These are phyloP conservation scores for Rhinolophus sinicus DNA, from an alignment of 2,113 vertebrate species.

Conservation along the genomic window DNA sequence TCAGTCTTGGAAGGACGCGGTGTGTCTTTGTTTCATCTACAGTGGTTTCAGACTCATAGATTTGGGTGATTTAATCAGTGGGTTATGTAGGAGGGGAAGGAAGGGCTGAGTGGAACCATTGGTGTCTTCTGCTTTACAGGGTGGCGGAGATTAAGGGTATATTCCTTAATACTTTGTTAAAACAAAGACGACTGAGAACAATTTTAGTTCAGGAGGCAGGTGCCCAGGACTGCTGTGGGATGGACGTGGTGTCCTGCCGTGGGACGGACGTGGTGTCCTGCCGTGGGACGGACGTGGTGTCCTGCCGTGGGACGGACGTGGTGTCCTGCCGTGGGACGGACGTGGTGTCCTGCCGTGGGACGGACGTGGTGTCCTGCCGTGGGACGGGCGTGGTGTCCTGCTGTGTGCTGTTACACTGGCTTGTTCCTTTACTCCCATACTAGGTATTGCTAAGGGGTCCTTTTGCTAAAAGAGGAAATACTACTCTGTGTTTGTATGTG, in stretches of 20 bases:
- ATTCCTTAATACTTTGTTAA: background rate
- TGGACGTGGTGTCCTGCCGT: accelerated
- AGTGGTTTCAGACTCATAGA: background rate
- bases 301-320: accelerated
- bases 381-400: accelerated
- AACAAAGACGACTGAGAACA: background rate
- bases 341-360: accelerated
- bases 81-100: background rate
- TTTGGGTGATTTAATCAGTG: background rate
- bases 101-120: background rate
- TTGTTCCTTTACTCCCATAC: background rate
- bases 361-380: accelerated
- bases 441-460: background rate
- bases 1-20: background rate
- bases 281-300: accelerated
- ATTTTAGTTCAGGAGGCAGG: background rate
- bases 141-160: background rate
- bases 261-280: accelerated
- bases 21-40: background rate
- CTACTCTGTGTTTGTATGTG: background rate
- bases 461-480: constrained; percentile 30
- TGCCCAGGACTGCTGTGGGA: background rate
- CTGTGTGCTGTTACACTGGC: background rate
- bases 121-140: background rate
- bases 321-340: background rate